phyloP scores from a whole-genome alignment of 2,113 vertebrate genomes.

The Elaphurus davidianus region DNA sequence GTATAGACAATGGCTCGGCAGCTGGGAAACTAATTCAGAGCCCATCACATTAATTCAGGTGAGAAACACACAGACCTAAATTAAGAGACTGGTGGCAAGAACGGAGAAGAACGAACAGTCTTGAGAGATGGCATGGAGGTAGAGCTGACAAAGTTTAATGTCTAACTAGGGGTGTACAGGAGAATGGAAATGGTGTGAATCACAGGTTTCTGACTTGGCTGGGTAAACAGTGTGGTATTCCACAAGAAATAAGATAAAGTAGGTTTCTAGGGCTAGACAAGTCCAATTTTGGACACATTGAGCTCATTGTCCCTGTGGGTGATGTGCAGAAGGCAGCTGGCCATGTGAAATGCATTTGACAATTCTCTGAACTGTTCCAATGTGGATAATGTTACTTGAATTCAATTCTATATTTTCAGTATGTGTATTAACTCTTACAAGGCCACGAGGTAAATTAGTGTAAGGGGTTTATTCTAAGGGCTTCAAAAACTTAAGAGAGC shows the following conservation, averaged over 20 bases:
- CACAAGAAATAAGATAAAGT: neutral
- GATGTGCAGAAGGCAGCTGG: neutral
- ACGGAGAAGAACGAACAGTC: neutral
- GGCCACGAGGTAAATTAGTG: neutral
- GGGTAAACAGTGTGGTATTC: neutral
- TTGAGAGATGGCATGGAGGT: neutral
- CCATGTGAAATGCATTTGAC: neutral
- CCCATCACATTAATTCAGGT: neutral
- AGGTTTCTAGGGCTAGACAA: neutral
- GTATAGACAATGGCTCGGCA: neutral
- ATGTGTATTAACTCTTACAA: conserved; percentile 25
- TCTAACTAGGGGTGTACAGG: neutral
- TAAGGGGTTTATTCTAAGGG: neutral
- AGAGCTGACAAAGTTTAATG: neutral
- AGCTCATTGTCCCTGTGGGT: neutral
- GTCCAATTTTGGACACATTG: neutral
- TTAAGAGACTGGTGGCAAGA: neutral
- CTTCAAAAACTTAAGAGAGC: conserved; percentile 6
- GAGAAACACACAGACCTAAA: neutral
- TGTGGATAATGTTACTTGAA: neutral
- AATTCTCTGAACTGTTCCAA: neutral
- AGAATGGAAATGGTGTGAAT: neutral
- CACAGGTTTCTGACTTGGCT: neutral
- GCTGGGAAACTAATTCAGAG: neutral
- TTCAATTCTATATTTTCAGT: neutral